These are phyloP conservation scores for Thunnus thynnus DNA, from an alignment of 2,113 vertebrate genomes.

Conservation along the genomic window DNA sequence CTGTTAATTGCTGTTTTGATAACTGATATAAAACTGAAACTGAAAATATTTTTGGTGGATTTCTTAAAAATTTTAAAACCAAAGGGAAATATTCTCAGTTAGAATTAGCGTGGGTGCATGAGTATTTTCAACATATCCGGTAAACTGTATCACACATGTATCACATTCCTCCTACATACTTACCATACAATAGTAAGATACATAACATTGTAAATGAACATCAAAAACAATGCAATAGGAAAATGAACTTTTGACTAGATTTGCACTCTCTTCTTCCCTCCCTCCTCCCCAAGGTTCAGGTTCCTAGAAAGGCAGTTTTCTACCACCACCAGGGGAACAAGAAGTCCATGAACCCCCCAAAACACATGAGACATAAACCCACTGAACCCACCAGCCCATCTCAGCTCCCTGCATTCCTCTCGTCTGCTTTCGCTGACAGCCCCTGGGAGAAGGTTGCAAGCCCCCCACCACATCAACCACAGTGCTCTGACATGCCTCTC, in stretches of 20 bases:
- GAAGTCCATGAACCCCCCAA: conserved; percentile 66
- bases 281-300: conserved; percentile 59
- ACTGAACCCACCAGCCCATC: conserved; percentile 75
- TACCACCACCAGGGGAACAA: conserved; percentile 51
- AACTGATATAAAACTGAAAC: too few relatives aligned
- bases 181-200: not conserved
- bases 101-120: too few relatives aligned
- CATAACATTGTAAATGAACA: conserved; percentile 1
- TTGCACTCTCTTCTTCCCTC: not conserved
- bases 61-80: too few relatives aligned
- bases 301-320: conserved; percentile 82
- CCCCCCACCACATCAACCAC: conserved; percentile 79
- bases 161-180: not conserved
- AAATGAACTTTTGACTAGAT: conserved; percentile 12
- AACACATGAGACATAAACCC: conserved; percentile 69
- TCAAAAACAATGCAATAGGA: conserved; percentile 38
- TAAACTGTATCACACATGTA: not conserved
- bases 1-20: too few relatives aligned
- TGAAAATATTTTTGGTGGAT: too few relatives aligned
- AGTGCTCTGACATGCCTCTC: conserved; percentile 53
- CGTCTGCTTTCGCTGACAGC: conserved; percentile 65
- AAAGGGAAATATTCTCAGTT: too few relatives aligned
- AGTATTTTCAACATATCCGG: not conserved
- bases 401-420: conserved; percentile 66
- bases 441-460: conserved; percentile 67